phyloP scores from a whole-genome alignment of 2,797 vertebrate species.

The Chelonia mydas region DNA sequence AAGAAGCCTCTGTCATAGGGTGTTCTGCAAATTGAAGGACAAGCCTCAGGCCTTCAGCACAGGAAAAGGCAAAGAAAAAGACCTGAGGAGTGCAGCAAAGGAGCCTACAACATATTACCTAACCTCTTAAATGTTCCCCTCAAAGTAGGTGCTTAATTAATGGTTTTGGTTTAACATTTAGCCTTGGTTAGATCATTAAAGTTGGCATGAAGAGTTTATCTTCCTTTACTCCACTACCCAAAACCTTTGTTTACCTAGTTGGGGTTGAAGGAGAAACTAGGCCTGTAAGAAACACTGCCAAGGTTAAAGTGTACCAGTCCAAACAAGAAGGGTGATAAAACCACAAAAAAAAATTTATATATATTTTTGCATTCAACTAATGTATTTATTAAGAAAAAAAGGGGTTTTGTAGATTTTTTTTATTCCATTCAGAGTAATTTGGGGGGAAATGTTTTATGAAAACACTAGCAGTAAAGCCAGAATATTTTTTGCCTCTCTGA shows the following conservation, averaged over 20 bases:
- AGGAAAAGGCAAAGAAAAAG: neutral
- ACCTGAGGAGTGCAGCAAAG: neutral
- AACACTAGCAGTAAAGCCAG: slow-evolving; percentile 56
- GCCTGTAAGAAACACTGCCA: neutral
- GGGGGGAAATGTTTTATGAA: slow-evolving; percentile 61
- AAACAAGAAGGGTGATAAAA: neutral
- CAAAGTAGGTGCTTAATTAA: neutral
- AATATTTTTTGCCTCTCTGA: slow-evolving; percentile 55
- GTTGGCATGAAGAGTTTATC: neutral
- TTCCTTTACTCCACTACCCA: neutral
- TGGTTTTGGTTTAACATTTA: neutral
- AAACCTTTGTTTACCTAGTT: neutral
- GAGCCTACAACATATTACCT: neutral
- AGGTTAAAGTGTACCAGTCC: neutral
- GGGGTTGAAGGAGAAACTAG: neutral
- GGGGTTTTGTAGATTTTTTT: neutral
- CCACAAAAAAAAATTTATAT: neutral
- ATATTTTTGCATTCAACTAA: neutral
- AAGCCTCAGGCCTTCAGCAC: neutral
- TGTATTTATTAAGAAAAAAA: neutral
- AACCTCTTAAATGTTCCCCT: neutral
- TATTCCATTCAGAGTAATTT: slow-evolving; percentile 43
- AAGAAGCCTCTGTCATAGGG: neutral
- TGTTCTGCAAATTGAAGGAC: neutral
- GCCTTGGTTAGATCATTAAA: neutral